These are phyloP conservation scores for Murina feae DNA, from an alignment of 2,113 vertebrate genomes.

Conservation along the genomic window DNA sequence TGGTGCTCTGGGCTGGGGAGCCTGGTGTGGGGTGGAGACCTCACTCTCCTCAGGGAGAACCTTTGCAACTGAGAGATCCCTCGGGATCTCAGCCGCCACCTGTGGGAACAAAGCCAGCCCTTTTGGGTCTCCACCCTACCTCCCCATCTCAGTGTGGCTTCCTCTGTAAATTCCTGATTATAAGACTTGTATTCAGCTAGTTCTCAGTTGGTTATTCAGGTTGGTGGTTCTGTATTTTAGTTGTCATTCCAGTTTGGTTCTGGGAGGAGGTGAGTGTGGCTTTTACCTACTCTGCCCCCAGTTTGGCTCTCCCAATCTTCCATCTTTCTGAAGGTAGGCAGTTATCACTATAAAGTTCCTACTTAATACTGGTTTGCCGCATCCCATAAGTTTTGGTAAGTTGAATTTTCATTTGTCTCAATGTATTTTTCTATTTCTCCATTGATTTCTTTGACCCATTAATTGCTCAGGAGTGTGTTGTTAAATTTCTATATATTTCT, in stretches of 20 bases:
- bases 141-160: not conserved
- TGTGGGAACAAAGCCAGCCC: not conserved
- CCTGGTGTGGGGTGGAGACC: too few relatives aligned
- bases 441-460: not conserved
- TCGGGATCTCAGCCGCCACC: not conserved
- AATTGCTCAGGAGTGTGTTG: not conserved
- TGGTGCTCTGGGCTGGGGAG: not conserved
- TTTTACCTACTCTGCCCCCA: not conserved
- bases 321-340: not conserved
- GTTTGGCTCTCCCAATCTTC: not conserved
- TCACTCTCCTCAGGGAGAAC: too few relatives aligned
- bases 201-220: not conserved
- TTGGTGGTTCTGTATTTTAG: not conserved
- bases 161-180: not conserved
- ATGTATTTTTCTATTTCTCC: not conserved
- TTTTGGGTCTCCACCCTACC: not conserved
- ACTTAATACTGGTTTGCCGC: not conserved
- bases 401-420: not conserved
- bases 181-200: not conserved
- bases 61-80: not conserved
- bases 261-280: not conserved
- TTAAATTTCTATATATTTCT: not conserved
- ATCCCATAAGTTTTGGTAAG: not conserved
- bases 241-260: not conserved
- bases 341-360: not conserved